Base-by-base conservation (phyloP, 2,888 invertebrate genomes). In the Eueremaeus valkanovi region DNA sequence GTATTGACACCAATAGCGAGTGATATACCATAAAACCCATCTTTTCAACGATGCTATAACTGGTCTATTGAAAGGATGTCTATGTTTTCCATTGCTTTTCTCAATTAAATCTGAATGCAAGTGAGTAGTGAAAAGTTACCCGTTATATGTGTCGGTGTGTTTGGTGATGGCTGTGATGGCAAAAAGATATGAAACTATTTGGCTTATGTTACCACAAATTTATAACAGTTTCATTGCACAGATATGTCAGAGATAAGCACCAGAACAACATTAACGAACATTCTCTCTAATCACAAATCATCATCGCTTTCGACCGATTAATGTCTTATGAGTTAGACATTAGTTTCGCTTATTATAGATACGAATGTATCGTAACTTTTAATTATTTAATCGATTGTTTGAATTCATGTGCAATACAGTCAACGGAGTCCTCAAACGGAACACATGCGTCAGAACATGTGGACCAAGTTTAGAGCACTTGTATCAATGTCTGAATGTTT, bases 141-240 rank as follows among this genome's bases (percentile, higher is more conserved):
- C 16, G 33, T 31, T 63, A 5, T 58, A 18, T 63, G 29, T 63
- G 18, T 63, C n/a, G 21, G 27, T 55, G 27, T 55, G 27, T 55
- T 55, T 27, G 27, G 55, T 36, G 36, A 36, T 36, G 11, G 36
- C 55, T 55, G 63, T 11, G 63, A 63, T 63, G 63, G 63, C 33
- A 63, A 33, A 63, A 33, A 63, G 63, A 63, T 63, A 63, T 31
- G 33, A 63, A 63, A 63, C 63, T 63, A 63, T 63, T 63, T 63
- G 63, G 63, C 33, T 63, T 63, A 63, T 33, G 21, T 63, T 63
- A 63, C 63, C 31, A 63, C 63, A 63, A 55, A 63, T 63, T 63
- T 63, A 63, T 63, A 63, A 63, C 33, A 63, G 29, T 33, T 63
- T 63, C 63, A 63, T 63, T 31, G 36, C 33, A 18, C 8, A 33